Conservation (phyloP, 2,113 vertebrate species). For the Gobiocypris rarus region DNA sequence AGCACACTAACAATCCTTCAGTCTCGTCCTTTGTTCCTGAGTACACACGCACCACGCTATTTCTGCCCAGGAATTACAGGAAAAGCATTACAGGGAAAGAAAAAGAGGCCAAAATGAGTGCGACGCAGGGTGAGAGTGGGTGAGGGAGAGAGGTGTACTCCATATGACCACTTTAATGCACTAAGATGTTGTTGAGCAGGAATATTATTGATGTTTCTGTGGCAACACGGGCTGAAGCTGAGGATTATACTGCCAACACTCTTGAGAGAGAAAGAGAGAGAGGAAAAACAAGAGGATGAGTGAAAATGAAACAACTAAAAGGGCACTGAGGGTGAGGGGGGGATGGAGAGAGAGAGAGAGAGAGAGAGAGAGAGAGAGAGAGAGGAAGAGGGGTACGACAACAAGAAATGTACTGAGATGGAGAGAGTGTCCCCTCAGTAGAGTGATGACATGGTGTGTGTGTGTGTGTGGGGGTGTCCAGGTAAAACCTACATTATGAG, state of each 20-base stretch:
- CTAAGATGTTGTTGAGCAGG: constrained; percentile 82
- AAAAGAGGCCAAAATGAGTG: constrained; percentile 35
- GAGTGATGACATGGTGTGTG: constrained; percentile 2
- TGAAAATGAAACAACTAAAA: constrained; percentile 59
- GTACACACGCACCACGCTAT: constrained; percentile 49
- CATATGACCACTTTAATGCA: constrained; percentile 78
- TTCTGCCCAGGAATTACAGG: constrained; percentile 62
- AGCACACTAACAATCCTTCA: constrained; percentile 40
- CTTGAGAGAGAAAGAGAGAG: constrained; percentile 56
- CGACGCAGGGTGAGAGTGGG: constrained; percentile 31
- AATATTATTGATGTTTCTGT: constrained; percentile 87
- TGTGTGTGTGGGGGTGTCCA: background rate
- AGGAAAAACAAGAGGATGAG: constrained; percentile 45
- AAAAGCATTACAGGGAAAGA: constrained; percentile 63
- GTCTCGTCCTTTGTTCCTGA: constrained; percentile 23
- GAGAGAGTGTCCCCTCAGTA: background rate
- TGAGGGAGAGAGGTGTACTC: constrained; percentile 58
- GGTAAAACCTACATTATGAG: too few relatives aligned
- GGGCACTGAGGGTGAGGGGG: constrained; percentile 50
- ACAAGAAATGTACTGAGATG: constrained; percentile 11
- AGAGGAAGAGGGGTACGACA: constrained; percentile 60
- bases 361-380: constrained; percentile 53
- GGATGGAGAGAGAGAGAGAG: constrained; percentile 50
- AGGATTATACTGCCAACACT: constrained; percentile 75
- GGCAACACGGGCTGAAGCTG: constrained; percentile 76